Evolutionary conservation across 2,888 invertebrate species (phyloP), one percentile per base, ranked within the genome.

Genomic region (Troides aeacus): DNA sequence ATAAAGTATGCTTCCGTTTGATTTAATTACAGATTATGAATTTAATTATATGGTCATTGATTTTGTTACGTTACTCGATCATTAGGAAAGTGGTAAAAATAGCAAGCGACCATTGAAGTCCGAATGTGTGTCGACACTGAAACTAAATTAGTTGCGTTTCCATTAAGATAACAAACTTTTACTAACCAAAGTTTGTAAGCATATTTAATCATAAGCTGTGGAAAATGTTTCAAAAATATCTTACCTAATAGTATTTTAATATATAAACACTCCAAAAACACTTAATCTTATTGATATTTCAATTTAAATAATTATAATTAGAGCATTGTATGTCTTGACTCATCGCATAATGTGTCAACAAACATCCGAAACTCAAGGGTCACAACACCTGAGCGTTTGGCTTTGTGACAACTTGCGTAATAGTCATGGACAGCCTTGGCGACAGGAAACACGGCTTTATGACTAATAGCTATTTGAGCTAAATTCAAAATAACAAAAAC

Each of bases 361-460:
- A 77, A 77, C 79, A 77, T 74, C 77, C 80, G 79, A 81, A 80
- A 67, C 73, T 58, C 77, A 76, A 84, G 87, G 87, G 87, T 87
- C 85, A 80, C 81, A 84, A 85, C 89, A 90, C 92, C 91, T 90
- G 89, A 87, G 79, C 84, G 78, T 72, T 86, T 89, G 89, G 92
- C 92, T 86, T 72, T 70, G 74, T 88, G 90, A 86, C 90, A 91
- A 90, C 82, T 90, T 89, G 84, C 89, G 86, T 88, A 90, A 91
- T 81, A 79, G 73, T 76, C 76, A 77, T 78, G 80, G 78, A 77
- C 80, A 79, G 80, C 77, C 79, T 81, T 81, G 85, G 86, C 87
- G 89, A 90, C 91, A 91, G 91, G 92, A 92, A 90, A 91, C 87
- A 78, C 76, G 77, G 82, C 82, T 87, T 84, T 88, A 86, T 87